Evolutionary conservation across 2,113 vertebrate species (phyloP).

Genomic region (Antechinus stuartii): DNA sequence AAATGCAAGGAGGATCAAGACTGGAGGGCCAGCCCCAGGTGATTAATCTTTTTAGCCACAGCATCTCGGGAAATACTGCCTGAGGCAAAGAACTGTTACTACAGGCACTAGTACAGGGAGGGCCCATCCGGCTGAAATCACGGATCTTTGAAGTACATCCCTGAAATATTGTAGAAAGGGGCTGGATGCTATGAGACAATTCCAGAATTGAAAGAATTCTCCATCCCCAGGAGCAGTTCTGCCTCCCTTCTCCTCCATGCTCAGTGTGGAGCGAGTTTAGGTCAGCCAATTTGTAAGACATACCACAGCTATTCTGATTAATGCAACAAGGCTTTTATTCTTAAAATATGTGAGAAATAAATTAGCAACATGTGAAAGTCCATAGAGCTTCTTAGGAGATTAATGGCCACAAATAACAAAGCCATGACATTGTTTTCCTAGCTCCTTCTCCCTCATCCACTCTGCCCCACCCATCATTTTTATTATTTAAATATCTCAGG

Average conservation of each 20-base stretch:
- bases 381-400: conserved; percentile 58
- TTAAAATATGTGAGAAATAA: conserved; percentile 51
- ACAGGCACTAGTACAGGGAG: neutral
- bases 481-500: neutral
- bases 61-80: neutral
- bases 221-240: neutral
- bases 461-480: neutral
- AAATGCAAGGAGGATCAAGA: neutral
- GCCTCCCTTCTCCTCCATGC: conserved; percentile 39
- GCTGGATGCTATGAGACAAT: neutral
- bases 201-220: neutral
- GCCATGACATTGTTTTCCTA: conserved; percentile 36
- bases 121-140: neutral
- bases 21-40: neutral
- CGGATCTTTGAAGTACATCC: neutral
- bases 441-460: neutral
- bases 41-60: neutral
- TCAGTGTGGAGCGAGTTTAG: conserved; percentile 26
- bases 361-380: conserved; percentile 68
- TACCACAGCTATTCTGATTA: conserved; percentile 38
- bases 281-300: conserved; percentile 45
- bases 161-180: neutral
- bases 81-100: neutral
- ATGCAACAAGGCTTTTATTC: conserved; percentile 70
- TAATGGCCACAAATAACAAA: conserved; percentile 52